Conservation (phyloP, 2,113 vertebrate species). For the Rhagologus leucostigma region DNA sequence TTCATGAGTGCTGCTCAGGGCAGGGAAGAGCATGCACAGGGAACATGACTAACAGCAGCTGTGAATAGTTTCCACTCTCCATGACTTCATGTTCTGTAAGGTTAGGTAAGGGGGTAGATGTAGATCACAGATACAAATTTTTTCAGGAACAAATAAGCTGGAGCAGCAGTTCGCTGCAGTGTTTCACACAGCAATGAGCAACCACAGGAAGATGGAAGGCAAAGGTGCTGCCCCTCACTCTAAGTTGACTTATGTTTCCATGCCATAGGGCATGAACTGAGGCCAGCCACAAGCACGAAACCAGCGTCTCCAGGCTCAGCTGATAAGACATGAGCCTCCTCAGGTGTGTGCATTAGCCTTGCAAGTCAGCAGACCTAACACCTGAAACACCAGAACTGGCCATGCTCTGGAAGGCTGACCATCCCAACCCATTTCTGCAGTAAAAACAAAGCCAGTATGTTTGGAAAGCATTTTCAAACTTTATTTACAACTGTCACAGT, state of each 20-base stretch:
- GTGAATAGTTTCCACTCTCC: not conserved
- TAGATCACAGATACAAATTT: not conserved
- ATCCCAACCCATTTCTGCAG: not conserved
- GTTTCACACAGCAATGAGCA: not conserved
- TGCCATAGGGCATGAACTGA: not conserved
- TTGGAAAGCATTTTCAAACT: constrained; percentile 87
- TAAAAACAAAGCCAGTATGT: not conserved
- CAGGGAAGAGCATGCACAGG: not conserved
- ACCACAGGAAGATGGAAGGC: not conserved
- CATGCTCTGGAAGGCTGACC: not conserved
- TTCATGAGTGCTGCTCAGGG: not conserved
- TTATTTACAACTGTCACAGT: constrained; percentile 89
- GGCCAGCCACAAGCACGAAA: not conserved
- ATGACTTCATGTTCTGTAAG: not conserved
- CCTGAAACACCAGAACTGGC: not conserved
- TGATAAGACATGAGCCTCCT: not conserved
- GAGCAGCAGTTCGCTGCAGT: not conserved
- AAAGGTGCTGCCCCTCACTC: not conserved
- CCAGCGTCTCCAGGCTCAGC: not conserved
- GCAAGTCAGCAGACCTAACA: not conserved
- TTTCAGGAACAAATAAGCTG: not conserved
- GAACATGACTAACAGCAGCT: not conserved
- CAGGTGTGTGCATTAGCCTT: not conserved
- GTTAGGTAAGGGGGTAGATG: not conserved
- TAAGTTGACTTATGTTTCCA: not conserved